Base-by-base conservation (phyloP, 2,113 vertebrate species). In the Larimichthys crocea region DNA sequence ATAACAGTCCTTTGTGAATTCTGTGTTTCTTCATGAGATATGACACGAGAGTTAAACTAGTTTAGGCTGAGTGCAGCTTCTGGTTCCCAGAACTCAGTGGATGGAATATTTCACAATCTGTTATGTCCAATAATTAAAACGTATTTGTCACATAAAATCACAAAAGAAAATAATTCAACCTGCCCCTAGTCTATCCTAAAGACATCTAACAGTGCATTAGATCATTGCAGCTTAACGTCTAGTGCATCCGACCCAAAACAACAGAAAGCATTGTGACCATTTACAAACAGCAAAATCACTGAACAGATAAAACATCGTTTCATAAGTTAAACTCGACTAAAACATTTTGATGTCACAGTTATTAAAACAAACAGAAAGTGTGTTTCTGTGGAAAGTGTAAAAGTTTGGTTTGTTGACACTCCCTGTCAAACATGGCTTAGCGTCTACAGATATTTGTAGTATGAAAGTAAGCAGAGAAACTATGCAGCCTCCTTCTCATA, bases 1-100 rank as follows among this genome's bases (percentile, higher is more conserved):
- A 73, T 87, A 90, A 91, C 80, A 91, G 91, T 92, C 86, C 9
- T 61, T 3, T 77, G 64, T 62, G 22, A 79, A 79, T 50, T 31
- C 69, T 76, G 26, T 67, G 40, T 35, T 62, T 71, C 42, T 72
- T 70, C 29, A 22, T 42, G 0, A 69, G 50, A 52, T 29, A 46
- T n/a, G 22, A 74, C 44, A 52, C 22, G 26, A 19, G 22, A 79
- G 15, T 19, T 73, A 70, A 71, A 72, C 65, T 17, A 15, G 19
- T 53, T 48, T 9, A 14, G 20, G 19, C 52, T 29, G 16, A 26
- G 55, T 26, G 7, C 49, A 62, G 76, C 26, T 22, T 56, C 26
- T 40, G 19, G 31, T 29, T 74, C 26, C 35, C 52, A 44, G 15
- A 57, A 19, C 24, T 11, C 35, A 19, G 67, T 35, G 67, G 50